Conservation (phyloP, 1,140 invertebrate species). For the Bombus waltoni region DNA sequence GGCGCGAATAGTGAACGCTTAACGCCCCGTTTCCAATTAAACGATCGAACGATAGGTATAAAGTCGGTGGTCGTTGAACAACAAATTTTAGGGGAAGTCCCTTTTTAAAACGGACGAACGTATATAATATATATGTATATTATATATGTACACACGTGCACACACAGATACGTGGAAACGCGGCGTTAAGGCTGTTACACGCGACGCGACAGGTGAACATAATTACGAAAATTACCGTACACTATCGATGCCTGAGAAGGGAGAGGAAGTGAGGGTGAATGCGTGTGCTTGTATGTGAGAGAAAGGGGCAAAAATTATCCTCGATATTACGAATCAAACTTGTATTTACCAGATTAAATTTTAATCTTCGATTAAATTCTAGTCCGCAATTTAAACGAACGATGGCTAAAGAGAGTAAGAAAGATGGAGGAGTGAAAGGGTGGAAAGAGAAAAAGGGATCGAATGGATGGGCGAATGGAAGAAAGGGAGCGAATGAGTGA, state of each 20-base stretch:
- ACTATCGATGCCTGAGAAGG: conserved; percentile 63
- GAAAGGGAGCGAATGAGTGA: background rate
- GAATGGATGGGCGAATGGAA: background rate
- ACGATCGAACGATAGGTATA: conserved; percentile 6
- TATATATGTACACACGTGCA: background rate
- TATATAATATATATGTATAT: background rate
- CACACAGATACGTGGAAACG: conserved; percentile 40
- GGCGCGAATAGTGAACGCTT: conserved; percentile 30
- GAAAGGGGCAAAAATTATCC: conserved; percentile 64
- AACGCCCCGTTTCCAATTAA: conserved; percentile 48
- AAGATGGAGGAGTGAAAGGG: background rate
- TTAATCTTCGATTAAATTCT: conserved; percentile 82
- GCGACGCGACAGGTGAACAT: conserved; percentile 40
- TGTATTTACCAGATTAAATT: conserved; percentile 81
- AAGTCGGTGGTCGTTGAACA: background rate
- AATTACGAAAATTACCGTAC: conserved; percentile 62
- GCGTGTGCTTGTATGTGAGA: conserved; percentile 38
- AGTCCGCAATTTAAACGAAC: conserved; percentile 77
- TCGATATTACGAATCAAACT: conserved; percentile 81
- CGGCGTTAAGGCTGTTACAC: conserved; percentile 34
- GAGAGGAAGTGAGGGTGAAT: conserved; percentile 50
- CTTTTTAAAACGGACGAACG: background rate
- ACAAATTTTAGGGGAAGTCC: conserved; percentile 3
- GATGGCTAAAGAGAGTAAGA: conserved; percentile 4
- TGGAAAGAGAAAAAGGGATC: background rate